These are phyloP conservation scores for Apamea crenata DNA, from an alignment of 2,888 invertebrate species.

Conservation along the genomic window DNA sequence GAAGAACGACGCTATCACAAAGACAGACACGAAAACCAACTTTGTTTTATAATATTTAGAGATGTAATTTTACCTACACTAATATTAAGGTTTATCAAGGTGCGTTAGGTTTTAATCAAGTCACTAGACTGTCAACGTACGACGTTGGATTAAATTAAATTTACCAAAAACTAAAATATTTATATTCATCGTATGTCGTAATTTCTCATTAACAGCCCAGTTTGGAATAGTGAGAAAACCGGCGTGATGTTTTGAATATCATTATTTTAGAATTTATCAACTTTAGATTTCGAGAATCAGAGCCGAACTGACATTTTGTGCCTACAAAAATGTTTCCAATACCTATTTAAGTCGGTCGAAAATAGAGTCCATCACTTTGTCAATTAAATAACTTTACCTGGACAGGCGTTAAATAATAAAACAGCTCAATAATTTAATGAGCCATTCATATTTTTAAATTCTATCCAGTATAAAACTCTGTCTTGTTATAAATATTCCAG, in stretches of 20 bases:
- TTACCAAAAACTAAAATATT: neutral
- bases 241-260: no score
- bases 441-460: neutral
- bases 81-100: neutral
- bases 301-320: neutral
- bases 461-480: neutral
- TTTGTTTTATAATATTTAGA: neutral
- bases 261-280: neutral
- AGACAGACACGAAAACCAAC: neutral
- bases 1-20: neutral
- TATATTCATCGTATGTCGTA: no score
- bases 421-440: neutral
- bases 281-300: neutral
- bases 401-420: neutral
- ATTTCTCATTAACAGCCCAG: no score
- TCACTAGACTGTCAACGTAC: neutral
- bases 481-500: conserved; percentile 13
- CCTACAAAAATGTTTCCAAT: neutral
- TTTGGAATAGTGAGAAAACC: no score
- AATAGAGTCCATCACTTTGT: neutral
- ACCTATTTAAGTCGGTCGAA: no score
- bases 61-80: no score
- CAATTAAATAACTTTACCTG: neutral
- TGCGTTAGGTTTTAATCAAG: neutral
- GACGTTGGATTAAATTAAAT: neutral